Base-by-base conservation (phyloP, 92 coral and sea anemone species). In the Palythoa grandis region DNA sequence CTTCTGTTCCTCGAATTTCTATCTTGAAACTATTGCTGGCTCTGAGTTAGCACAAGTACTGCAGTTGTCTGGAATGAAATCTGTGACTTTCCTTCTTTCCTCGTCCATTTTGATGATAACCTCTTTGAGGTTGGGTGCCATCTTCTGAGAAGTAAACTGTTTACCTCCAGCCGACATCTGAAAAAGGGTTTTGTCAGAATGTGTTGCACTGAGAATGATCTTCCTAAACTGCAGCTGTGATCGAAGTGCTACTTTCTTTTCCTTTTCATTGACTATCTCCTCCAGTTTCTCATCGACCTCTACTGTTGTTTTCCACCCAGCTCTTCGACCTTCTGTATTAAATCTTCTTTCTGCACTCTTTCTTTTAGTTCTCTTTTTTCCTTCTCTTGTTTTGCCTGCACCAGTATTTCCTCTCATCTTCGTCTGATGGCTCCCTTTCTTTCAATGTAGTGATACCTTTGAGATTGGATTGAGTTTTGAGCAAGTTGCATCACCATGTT, bases 231-330 rank as follows among this genome's bases (percentile, higher is more conserved):
- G 80, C n/a, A 76, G 43, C 66, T 76, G 65, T 11, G 43, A 52
- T 76, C 20, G 63, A 23, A 76, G 67, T 52, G 80, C 80, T 53
- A 52, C 61, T 50, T 74, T 74, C 37, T 74, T 76, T 76, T 15
- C 80, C 80, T 53, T 50, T 53, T 75, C 63, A 50, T 0, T 53
- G n/a, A n/a, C n/a, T n/a, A n/a, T n/a, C n/a, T n/a, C n/a, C n/a
- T n/a, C n/a, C n/a, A n/a, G n/a, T n/a, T n/a, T n/a, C 39, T 53
- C 56, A 66, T 86, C 77, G 69, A 78, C 68, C 54, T 69, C 86
- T 70, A 38, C 79, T 7, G 69, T n/a, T 19, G 86, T 78, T 70
- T 79, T 78, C 86, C 90, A 70, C 82, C 90, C 9, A 70, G 86
- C 70, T 87, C 90, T 58, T 79, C 82, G 8, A 87, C 70, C 35